phyloP scores from a whole-genome alignment of 2,888 invertebrate species.

The Alloscopus bannaensis region DNA sequence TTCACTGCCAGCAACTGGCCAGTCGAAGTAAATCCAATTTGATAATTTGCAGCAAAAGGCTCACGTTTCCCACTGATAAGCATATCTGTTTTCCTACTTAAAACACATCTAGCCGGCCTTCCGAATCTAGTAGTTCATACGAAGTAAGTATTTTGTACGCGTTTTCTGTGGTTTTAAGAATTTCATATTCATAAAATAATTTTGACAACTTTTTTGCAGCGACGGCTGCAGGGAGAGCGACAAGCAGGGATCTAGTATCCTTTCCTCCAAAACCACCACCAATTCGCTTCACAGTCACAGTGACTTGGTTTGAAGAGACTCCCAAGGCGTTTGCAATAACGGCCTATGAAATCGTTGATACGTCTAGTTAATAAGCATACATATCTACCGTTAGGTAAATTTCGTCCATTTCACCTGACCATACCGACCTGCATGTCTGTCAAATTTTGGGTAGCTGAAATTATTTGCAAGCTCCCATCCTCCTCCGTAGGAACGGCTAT shows the following conservation, averaged over 20 bases:
- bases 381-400: no score
- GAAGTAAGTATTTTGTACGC: background rate
- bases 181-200: background rate
- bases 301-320: slow-evolving; percentile 75
- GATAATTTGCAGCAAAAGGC: slow-evolving; percentile 90
- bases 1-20: slow-evolving; percentile 86
- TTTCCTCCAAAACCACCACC: slow-evolving; percentile 99
- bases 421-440: slow-evolving; percentile 68
- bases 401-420: no score
- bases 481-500: slow-evolving; percentile 81
- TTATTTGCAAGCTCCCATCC: slow-evolving; percentile 88
- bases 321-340: slow-evolving; percentile 75
- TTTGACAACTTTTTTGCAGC: slow-evolving; percentile 82
- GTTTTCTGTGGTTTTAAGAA: background rate
- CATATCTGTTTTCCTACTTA: slow-evolving; percentile 97
- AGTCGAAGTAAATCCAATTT: slow-evolving; percentile 85
- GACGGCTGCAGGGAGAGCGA: slow-evolving; percentile 86
- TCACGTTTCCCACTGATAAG: slow-evolving; percentile 90
- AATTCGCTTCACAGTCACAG: slow-evolving; percentile 78
- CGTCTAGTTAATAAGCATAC: no score
- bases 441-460: slow-evolving; percentile 90
- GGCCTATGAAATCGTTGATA: no score
- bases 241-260: slow-evolving; percentile 84
- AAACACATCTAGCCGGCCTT: slow-evolving; percentile 88
- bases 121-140: slow-evolving; percentile 32